These are phyloP conservation scores for Verasper variegatus DNA, from an alignment of 2,113 vertebrate species.

Conservation along the genomic window DNA sequence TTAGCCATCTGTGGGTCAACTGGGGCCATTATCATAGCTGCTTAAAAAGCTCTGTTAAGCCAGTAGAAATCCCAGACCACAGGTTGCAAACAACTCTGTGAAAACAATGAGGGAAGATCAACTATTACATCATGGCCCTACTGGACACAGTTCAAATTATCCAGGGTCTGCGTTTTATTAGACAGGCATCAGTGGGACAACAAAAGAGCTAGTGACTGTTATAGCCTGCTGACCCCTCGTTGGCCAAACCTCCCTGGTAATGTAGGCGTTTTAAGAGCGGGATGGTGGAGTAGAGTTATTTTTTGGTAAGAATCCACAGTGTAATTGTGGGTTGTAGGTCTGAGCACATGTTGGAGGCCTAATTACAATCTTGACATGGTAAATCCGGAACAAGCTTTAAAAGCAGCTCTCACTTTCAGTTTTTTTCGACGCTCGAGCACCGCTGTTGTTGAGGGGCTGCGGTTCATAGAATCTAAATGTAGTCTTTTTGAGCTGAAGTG, in stretches of 20 bases:
- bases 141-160: constrained; percentile 45
- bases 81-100: constrained; percentile 48
- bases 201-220: constrained; percentile 6
- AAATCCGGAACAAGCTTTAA: constrained; percentile 71
- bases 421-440: constrained; percentile 46
- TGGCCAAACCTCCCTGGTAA: constrained; percentile 23
- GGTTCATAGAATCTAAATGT: constrained; percentile 60
- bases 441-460: constrained; percentile 54
- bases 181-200: constrained; percentile 20
- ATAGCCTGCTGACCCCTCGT: constrained; percentile 24
- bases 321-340: constrained; percentile 78
- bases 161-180: constrained; percentile 44
- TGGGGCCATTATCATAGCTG: constrained; percentile 55
- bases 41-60: constrained; percentile 48
- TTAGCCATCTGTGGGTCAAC: constrained; percentile 61
- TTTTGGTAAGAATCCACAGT: constrained; percentile 67
- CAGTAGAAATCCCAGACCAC: constrained; percentile 31
- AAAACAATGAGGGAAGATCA: constrained; percentile 37
- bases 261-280: constrained; percentile 25
- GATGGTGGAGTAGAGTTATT: constrained; percentile 59
- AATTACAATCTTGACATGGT: constrained; percentile 79
- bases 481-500: constrained; percentile 50
- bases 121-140: constrained; percentile 27
- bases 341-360: constrained; percentile 73
- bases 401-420: constrained; percentile 64